Base-by-base conservation (phyloP, 64 coral and sea anemone species). In the Montipora foliosa region DNA sequence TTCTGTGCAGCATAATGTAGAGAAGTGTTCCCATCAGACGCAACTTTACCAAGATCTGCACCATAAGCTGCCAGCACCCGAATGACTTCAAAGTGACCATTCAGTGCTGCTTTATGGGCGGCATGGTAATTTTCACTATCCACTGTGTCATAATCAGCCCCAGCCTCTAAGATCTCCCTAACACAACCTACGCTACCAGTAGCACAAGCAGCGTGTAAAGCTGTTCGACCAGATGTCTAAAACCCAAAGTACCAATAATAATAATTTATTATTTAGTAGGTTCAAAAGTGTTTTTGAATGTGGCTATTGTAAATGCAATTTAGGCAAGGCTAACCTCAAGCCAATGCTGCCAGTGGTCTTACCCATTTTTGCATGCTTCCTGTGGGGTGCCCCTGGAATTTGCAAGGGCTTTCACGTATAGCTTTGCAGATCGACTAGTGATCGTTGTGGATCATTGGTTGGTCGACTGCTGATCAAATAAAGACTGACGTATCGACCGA, bases 61-160 rank as follows among this genome's bases (percentile, higher is more conserved):
- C 97, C 97, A 80, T 99, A 99, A 47, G 97, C 91, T 82, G 97
- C 97, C 57, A 99, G 64, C 15, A 96, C 84, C 25, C 97, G 80
- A 11, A 99, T 99, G 1, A 99, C 92, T 16, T 99, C 95, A 91
- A 96, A 95, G 61, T 99, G 97, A 75, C 97, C 97, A 57, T 94
- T 99, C 6, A 78, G 51, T 5, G 97, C 94, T 16, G 97, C 97
- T 76, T 89, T 92, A 75, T 99, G 97, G 57, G 95, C 89, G 13
- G 97, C 79, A 80, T 99, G 97, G 44, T 94, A 82, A 90, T 99
- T 99, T 81, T 96, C 92, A 75, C 58, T 88, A 78, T 99, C 97
- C 50, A 96, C n/a, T 1, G 68, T 84, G 92, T 99, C 86, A 85
- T 61, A 91, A 58, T 99, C 92, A 15, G 92, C 94, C 19, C 92